Evolutionary conservation across 2,113 vertebrate genomes (phyloP), one percentile per base, ranked within the genome.

Genomic region (Haemorhous mexicanus): DNA sequence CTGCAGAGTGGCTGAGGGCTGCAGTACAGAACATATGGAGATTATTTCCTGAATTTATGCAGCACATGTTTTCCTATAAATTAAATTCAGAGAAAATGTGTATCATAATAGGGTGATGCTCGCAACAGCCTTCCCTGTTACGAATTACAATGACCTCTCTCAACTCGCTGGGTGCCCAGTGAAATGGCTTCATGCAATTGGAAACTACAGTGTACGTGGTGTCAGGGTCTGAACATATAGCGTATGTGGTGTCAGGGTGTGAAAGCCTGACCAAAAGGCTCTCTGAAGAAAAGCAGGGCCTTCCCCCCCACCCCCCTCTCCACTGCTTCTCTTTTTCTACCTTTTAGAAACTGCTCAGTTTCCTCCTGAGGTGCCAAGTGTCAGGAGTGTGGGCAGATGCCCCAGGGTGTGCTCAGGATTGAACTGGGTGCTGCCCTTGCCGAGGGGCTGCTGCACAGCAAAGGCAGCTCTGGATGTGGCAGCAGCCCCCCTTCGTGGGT

Each of bases 1-100:
- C 94, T 66, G 67, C 7, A 0, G 91, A 96, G 90, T 32, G 39
- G 87, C 95, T 82, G 70, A 89, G 85, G 67, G 88, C 84, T 77
- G 69, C 80, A 80, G 84, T 76, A 32, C 74, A 33, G 74, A 96
- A 73, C 94, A 95, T 95, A 95, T 84, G 94, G 94, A 96, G 89
- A 93, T 93, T 93, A 91, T 95, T 95, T 93, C 70, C 86, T 82
- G 66, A 73, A 81, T 96, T 90, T 92, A 91, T 96, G 89, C 93
- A 80, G 81, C 93, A 91, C 91, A 81, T 95, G 95, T 95, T 96
- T 94, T 86, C 61, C 69, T 95, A 92, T 95, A 95, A 96, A 96
- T 96, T 97, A 97, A 95, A 96, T 94, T 91, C 95, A 68, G 90
- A 92, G 93, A 92, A 96, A 96, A 95, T 84, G 88, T 84, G 93